Evolutionary conservation across 2,888 invertebrate species (phyloP), one percentile per base, ranked within the genome.

Genomic region (Agrochola macilenta): DNA sequence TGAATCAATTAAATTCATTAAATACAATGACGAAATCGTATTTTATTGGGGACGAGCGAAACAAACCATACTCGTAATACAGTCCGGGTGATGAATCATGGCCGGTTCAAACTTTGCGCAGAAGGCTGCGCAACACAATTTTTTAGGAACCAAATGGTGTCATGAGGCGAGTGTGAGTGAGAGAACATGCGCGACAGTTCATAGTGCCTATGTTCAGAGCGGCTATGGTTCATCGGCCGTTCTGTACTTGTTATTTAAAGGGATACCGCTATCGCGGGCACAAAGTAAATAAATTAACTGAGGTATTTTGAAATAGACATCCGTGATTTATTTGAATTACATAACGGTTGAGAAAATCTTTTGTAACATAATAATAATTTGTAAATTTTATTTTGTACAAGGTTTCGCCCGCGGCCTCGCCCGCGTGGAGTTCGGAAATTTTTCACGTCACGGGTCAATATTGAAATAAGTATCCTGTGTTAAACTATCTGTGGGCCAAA

Each of bases 1-100:
- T 60, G 60, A 61, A 73, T 73, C 49, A 66, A 70, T 82, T 66
- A n/a, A 72, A 84, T 66, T 82, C 3, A 72, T 69, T 72, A 58
- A 69, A 11, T 58, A 12, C 61, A 66, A 69, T 64, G 61, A 75
- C 35, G 61, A 69, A 60, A 52, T 75, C 57, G 60, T 64, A 74
- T 74, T 80, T 72, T 17, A 54, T 61, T 43, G 39, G 23, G n/a
- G 26, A 52, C 46, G 26, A 52, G 8, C 12, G 11, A n/a, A 68
- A 57, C 14, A 54, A 23, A 8, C 23, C 20, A 14, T 58, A 60
- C 11, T 74, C 46, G n/a, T 35, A 57, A 35, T 60, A 30, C 43
- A 58, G 58, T 26, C 26, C 5, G 26, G n/a, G n/a, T 2, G 12
- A n/a, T 26, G 5, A 26, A 57, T 58, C 14, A 5, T 26, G 58